Base-by-base conservation (phyloP, 1,140 invertebrate genomes). In the Eubasilissa regina region DNA sequence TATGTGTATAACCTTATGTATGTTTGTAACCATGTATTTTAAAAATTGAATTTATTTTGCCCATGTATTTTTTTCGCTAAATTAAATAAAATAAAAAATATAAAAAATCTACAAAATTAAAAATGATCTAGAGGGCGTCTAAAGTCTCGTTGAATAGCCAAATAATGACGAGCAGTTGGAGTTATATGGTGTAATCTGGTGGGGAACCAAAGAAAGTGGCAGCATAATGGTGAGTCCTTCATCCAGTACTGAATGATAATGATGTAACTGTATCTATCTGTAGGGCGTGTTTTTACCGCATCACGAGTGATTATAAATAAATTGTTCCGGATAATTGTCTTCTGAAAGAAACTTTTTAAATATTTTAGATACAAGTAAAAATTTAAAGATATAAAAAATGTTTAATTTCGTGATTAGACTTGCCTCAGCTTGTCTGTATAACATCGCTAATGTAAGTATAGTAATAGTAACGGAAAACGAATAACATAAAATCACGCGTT, bases 401-500 rank as follows among this genome's bases (percentile, higher is more conserved):
- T 19, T 64, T 64, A n/a, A 64, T 35, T 64, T 64, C 60, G 35
- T 25, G 60, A 35, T 35, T 35, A 3, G 25, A 35, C 25, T 35
- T 35, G 25, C 25, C 25, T 35, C 25, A 35, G 35, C 60, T 64
- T 64, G 60, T 64, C 35, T 64, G 60, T 64, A 8, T 64, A 64
- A 35, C 21, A 35, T 43, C 35, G 60, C 21, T 25, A 43, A 64
- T 64, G 60, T 64, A n/a, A n/a, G n/a, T 64, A 8, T 43, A n/a
- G n/a, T n/a, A n/a, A 64, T 25, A 13, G 19, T 64, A 64, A 64
- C 60, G 60, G 60, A 64, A 64, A 64, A 12, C 13, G 60, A 64
- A 64, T 64, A 64, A 64, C 35, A 43, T 64, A 64, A 25, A 64
- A 64, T 70, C 43, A 70, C 47, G 66, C 66, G 66, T 70, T 70